phyloP scores from a whole-genome alignment of 2,113 vertebrate species.

The Dasyurus viverrinus region DNA sequence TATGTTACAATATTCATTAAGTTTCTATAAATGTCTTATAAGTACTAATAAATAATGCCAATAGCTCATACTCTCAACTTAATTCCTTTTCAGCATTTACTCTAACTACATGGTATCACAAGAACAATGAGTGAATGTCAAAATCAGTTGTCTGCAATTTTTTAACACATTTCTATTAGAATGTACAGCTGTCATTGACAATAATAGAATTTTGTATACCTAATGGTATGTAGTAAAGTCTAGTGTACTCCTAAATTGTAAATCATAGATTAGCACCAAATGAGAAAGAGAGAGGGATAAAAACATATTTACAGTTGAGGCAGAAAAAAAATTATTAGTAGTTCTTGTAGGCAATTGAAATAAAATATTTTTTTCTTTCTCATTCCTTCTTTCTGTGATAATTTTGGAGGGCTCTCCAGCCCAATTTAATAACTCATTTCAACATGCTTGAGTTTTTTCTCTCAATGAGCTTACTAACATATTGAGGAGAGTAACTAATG shows the following conservation, averaged over 20 bases:
- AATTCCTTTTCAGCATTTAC: background rate
- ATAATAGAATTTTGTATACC: slow-evolving; percentile 46
- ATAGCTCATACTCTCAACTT: background rate
- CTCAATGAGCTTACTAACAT: background rate
- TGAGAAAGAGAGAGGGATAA: background rate
- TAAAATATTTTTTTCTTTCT: background rate
- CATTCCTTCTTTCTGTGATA: background rate
- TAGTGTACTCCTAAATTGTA: slow-evolving; percentile 14
- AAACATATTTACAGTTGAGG: background rate
- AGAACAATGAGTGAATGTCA: background rate
- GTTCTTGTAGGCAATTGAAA: background rate
- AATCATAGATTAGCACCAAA: slow-evolving; percentile 22
- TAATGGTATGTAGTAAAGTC: background rate
- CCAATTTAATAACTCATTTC: background rate
- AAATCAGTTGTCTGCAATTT: background rate
- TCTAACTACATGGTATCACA: background rate
- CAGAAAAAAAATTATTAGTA: background rate
- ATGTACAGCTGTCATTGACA: slow-evolving; percentile 1
- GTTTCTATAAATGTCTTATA: background rate
- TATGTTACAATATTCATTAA: background rate
- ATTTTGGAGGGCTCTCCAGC: background rate
- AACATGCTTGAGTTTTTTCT: background rate
- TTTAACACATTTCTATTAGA: slow-evolving; percentile 30
- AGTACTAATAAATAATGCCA: background rate
- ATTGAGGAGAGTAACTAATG: background rate